Evolutionary conservation across 2,113 vertebrate genomes (phyloP).

Genomic region (Tichodroma muraria): DNA sequence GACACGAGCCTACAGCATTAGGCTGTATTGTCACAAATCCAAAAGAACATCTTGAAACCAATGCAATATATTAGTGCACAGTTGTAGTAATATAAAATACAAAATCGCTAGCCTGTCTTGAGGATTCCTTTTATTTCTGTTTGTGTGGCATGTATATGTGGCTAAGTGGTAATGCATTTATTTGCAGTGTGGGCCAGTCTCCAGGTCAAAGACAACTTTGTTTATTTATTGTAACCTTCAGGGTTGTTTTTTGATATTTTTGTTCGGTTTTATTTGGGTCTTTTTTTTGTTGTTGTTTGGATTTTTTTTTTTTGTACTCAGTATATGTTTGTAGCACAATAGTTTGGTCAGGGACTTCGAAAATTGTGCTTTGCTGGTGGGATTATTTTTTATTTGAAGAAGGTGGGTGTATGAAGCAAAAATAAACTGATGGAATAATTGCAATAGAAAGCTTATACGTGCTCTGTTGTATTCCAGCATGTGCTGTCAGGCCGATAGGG

Average conservation of each 20-base stretch:
- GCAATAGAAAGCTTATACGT: not conserved
- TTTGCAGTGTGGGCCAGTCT: not conserved
- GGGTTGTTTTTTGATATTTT: not conserved
- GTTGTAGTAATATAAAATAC: not conserved
- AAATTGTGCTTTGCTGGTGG: not conserved
- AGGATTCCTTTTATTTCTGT: not conserved
- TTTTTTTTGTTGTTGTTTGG: not conserved
- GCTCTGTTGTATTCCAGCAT: not conserved
- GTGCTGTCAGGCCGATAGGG: conserved; percentile 11
- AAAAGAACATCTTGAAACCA: not conserved
- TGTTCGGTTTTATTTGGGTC: not conserved
- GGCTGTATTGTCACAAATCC: not conserved
- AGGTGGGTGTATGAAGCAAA: not conserved
- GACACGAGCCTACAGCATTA: not conserved
- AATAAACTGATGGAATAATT: not conserved
- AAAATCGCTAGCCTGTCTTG: not conserved
- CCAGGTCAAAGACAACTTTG: not conserved
- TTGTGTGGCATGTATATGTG: not conserved
- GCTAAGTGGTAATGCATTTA: not conserved
- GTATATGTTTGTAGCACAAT: not conserved
- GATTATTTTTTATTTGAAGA: not conserved
- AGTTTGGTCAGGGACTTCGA: not conserved
- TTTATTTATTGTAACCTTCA: not conserved
- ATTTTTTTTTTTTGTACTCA: not conserved
- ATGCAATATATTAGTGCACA: not conserved